Evolutionary conservation across 2,888 invertebrate genomes (phyloP), one percentile per base, ranked within the genome.

Genomic region (Tachina grossa): DNA sequence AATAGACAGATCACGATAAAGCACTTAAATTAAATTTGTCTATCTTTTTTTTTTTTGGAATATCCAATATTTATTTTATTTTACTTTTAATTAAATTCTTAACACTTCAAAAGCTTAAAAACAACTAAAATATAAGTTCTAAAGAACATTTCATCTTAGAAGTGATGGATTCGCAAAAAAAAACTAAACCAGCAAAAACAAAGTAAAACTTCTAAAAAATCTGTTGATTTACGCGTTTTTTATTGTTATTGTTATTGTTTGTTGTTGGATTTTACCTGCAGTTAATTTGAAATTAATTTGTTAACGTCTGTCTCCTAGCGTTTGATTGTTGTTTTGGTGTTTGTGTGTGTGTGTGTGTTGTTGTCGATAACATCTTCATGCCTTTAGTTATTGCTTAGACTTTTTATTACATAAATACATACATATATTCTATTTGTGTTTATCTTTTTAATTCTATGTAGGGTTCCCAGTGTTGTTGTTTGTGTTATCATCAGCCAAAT

Each of bases 351-450:
- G 75, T 77, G 39, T 75, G 72, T 81, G 47, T 47, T 77, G 55
- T 61, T 83, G 83, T 55, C 87, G 91, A 91, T 91, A 91, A 89
- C 84, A 91, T 91, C 91, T 90, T 87, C 87, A 90, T 88, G 88
- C 84, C 87, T 85, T 53, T 76, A 47, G 63, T 59, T 65, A 65
- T 83, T 83, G 86, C 80, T 76, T 71, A 76, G 47, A 83, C 41
- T 63, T 59, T 81, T 74, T 31, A 3, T 68, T 31, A 47, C 41
- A n/a, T n/a, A n/a, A n/a, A n/a, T n/a, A n/a, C n/a, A n/a, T n/a
- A n/a, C n/a, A n/a, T n/a, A 53, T 14, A 43, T 47, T 45, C 1
- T 39, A 16, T n/a, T 49, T 68, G 49, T 4, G 47, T n/a, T 65
- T 63, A 57, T 49, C 16, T 45, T 41, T 49, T 47, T 47, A 2